Evolutionary conservation across 2,888 invertebrate species (phyloP).

Genomic region (Rutpela maculata): DNA sequence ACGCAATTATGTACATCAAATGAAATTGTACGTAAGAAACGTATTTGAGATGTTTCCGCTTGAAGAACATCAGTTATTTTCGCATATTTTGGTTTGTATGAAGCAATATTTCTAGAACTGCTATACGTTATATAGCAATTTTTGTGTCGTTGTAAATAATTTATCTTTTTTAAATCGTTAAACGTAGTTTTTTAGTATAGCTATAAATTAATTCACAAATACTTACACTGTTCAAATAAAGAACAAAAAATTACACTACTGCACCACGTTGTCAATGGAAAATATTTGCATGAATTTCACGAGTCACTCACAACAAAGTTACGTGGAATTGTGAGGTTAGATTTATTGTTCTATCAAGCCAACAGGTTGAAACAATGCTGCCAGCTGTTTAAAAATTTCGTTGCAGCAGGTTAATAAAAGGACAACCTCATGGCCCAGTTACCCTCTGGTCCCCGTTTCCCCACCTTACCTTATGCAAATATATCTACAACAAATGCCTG

Average conservation of each 20-base stretch:
- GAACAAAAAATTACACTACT: neutral
- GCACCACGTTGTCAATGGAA: neutral
- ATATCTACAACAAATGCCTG: too few species aligned
- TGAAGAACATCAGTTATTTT: constrained; percentile 25
- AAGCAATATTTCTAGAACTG: constrained; percentile 38
- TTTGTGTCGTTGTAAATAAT: constrained; percentile 30
- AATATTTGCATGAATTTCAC: neutral
- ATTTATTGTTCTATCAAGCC: constrained; percentile 9
- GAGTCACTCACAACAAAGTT: neutral
- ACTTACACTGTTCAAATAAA: neutral
- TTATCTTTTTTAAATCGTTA: constrained; percentile 19
- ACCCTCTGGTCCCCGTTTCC: neutral
- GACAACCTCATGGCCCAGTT: neutral
- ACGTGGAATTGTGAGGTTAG: neutral
- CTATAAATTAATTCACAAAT: neutral
- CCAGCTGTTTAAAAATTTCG: constrained; percentile 4
- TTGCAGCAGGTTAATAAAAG: constrained; percentile 4
- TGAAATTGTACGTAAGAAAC: constrained; percentile 27
- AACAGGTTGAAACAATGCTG: neutral
- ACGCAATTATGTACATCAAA: constrained; percentile 35
- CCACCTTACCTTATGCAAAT: neutral
- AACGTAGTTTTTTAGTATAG: neutral
- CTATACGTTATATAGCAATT: constrained; percentile 19
- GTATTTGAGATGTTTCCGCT: constrained; percentile 32
- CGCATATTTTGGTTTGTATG: constrained; percentile 40